Base-by-base conservation (phyloP, 37 sponge, comb jelly and placozoan species). In the Tethya wilhelma region DNA sequence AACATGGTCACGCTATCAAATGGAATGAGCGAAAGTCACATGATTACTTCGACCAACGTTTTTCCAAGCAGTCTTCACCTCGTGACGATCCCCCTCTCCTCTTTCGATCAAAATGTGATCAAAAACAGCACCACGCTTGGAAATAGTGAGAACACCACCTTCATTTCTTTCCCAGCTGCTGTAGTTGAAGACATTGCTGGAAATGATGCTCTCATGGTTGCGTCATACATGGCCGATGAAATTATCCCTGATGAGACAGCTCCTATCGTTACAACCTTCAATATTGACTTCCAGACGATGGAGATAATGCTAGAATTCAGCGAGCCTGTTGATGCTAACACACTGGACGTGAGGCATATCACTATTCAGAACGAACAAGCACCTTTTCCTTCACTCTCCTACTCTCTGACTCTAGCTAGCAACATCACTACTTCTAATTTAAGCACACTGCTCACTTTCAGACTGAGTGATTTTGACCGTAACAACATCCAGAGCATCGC, bases 331-430 rank as follows among this genome's bases (percentile, higher is more conserved):
- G 62, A 90, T 73, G 25, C 62, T 0, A 17, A 38, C 62, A 87
- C 91, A 20, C 68, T 94, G 9, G 91, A 94, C 72, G 85, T 84
- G 17, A 69, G 91, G 19, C 95, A 94, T 57, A 64, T 94, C n/a
- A 36, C 60, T 7, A 49, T 94, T 30, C 84, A 87, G 56, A 90
- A 84, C 67, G 75, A 78, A 42, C 81, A 58, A 45, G 85, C 77
- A 22, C 45, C 79, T 4, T 90, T 94, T 67, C 95, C 95, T 53
- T n/a, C 20, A 9, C 49, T 81, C 1, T 74, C 71, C 0, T 81
- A 84, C 46, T 39, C 66, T 14, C 75, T 94, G 3, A 74, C 69
- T 3, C 40, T 68, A 26, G 66, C 42, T 49, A 56, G 34, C 39
- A 30, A 59, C 60, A 76, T 80, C 2, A 55, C 62, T 12, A 77